Percentiles rank a stretch among this genome's conserved stretches.
These are phyloP conservation scores for Brachypalpus laphriformis DNA, from an alignment of 2,888 invertebrate species.

Conservation along the genomic window DNA sequence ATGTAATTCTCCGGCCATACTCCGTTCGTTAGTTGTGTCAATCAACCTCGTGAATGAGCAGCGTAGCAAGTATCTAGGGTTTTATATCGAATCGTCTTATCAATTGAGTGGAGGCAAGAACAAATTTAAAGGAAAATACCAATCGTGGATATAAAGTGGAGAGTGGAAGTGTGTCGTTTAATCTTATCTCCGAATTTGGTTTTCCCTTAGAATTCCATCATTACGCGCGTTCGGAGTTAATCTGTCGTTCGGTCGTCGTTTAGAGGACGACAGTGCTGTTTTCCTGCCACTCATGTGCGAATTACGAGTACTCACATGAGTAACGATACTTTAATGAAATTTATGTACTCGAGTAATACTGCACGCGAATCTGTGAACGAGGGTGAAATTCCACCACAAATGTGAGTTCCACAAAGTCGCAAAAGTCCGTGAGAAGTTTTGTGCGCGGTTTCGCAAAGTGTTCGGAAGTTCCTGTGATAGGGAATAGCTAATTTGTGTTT, in stretches of 20 bases:
- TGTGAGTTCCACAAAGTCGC: background rate
- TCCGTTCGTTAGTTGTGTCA: constrained; percentile 49
- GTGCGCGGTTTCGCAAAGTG: background rate
- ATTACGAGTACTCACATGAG: constrained; percentile 1
- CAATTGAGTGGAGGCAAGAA: constrained; percentile 3
- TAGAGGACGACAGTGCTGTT: background rate
- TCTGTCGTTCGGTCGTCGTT: background rate
- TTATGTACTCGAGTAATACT: background rate
- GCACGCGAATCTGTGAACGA: background rate
- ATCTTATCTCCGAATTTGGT: constrained; percentile 29
- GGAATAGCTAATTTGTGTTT: constrained; percentile 40
- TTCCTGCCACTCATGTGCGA: background rate
- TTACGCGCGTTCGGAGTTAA: background rate
- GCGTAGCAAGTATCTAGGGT: background rate
- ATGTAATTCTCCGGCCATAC: constrained; percentile 31
- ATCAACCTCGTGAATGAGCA: constrained; percentile 37
- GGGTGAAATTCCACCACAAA: constrained; percentile 4
- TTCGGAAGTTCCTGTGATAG: constrained; percentile 26
- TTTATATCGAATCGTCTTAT: constrained; percentile 27
- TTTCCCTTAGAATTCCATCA: background rate
- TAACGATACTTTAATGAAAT: constrained; percentile 14
- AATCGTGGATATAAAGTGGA: constrained; percentile 8
- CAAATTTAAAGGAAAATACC: background rate
- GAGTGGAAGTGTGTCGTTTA: background rate
- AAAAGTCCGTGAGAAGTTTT: constrained; percentile 6